Evolutionary conservation across 2,797 vertebrate genomes (phyloP).

Genomic region (Melanogrammus aeglefinus): DNA sequence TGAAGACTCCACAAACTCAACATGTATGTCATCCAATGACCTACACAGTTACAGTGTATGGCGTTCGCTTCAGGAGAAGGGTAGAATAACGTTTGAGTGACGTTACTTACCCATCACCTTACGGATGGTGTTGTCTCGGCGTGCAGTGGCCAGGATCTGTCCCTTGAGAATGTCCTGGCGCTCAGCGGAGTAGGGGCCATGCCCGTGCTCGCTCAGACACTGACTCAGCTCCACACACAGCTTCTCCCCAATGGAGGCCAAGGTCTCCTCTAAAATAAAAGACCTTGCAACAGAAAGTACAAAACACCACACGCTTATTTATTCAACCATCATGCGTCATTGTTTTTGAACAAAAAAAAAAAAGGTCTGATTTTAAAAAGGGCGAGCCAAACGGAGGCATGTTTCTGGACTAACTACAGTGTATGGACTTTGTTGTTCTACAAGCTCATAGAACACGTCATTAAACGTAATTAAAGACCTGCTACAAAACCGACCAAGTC

Average conservation of each 20-base stretch:
- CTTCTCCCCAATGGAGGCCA: slow-evolving; percentile 82
- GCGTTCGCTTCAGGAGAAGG: neutral
- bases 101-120: slow-evolving; percentile 85
- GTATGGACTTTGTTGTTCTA: neutral
- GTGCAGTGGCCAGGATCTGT: slow-evolving; percentile 80
- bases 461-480: neutral
- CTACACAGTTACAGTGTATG: neutral
- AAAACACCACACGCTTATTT: neutral
- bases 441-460: neutral
- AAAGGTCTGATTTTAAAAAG: too few relatives aligned
- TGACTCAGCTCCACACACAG: slow-evolving; percentile 83
- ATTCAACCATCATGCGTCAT: neutral
- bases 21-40: neutral
- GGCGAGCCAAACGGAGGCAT: neutral
- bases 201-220: slow-evolving; percentile 82
- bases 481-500: neutral
- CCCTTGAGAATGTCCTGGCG: slow-evolving; percentile 80
- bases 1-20: neutral
- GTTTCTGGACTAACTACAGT: neutral
- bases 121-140: slow-evolving; percentile 81
- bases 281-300: slow-evolving; percentile 64
- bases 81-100: neutral
- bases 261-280: slow-evolving; percentile 77
- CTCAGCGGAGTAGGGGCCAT: slow-evolving; percentile 73
- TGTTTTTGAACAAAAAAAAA: neutral